Evolutionary conservation across 2,888 invertebrate species (phyloP).

Genomic region (Mesorhabditis belari): DNA sequence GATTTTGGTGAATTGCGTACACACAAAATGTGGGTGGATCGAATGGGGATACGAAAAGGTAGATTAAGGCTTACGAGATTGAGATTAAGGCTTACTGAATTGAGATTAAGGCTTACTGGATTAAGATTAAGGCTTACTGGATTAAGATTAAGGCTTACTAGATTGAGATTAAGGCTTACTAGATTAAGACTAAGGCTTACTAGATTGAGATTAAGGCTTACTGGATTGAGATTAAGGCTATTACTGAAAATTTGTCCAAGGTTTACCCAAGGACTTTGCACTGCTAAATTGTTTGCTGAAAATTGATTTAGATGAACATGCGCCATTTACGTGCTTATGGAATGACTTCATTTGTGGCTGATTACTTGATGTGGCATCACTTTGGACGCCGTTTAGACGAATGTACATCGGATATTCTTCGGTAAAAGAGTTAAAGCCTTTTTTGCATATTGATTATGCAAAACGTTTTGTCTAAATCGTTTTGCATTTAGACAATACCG

Average conservation of each 20-base stretch:
- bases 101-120: too few relatives aligned
- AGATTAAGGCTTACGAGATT: too few relatives aligned
- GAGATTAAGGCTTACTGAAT: too few relatives aligned
- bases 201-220: too few relatives aligned
- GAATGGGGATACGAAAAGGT: constrained; percentile 99
- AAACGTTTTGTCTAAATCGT: too few relatives aligned
- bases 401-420: constrained; percentile 72
- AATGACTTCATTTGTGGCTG: constrained; percentile 66
- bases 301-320: constrained; percentile 43
- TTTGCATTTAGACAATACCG: constrained; percentile 54
- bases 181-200: too few relatives aligned
- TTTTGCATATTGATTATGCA: neutral
- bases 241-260: too few relatives aligned
- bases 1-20: constrained; percentile 84
- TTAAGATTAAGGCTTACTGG: too few relatives aligned
- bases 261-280: neutral
- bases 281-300: neutral
- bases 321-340: constrained; percentile 42
- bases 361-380: constrained; percentile 98
- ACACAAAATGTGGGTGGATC: constrained; percentile 79
- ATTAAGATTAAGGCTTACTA: too few relatives aligned
- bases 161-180: too few relatives aligned
- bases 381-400: constrained; percentile 65
- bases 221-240: too few relatives aligned
- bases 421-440: too few relatives aligned